Evolutionary conservation across 2,113 vertebrate species (phyloP).

Genomic region (Scomber japonicus): DNA sequence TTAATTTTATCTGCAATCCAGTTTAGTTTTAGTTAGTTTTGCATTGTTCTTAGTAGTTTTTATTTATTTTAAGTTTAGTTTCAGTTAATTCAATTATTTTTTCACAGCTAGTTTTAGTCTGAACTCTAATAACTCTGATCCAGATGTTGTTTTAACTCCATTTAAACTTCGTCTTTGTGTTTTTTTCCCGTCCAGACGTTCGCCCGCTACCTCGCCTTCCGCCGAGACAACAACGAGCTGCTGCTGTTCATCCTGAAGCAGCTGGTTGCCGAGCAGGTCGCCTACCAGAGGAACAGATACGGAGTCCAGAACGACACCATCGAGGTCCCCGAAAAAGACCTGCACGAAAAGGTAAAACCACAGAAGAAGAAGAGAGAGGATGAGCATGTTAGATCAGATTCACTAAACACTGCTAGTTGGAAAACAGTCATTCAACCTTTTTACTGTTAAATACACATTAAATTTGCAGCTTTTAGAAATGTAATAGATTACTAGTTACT

Average conservation of each 20-base stretch:
- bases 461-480: no score
- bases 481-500: no score
- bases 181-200: constrained; percentile 86
- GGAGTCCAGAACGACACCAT: constrained; percentile 93
- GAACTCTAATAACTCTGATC: neutral
- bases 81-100: no score
- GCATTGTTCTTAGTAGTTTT: no score
- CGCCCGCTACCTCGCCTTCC: constrained; percentile 95
- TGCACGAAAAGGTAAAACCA: constrained; percentile 91
- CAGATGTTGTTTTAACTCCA: neutral
- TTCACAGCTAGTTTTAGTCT: no score
- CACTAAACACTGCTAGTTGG: neutral
- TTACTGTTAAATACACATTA: no score
- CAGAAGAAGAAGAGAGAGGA: neutral
- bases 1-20: no score
- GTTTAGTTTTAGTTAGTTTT: no score
- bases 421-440: no score
- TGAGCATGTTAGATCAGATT: neutral
- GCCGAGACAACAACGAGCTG: constrained; percentile 96
- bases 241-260: constrained; percentile 98
- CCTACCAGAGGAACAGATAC: constrained; percentile 95
- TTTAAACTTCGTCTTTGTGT: neutral
- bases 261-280: constrained; percentile 93
- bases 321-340: constrained; percentile 93
- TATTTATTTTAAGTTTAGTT: no score